Evolutionary conservation across 2,888 invertebrate genomes (phyloP).

Genomic region (Eupithecia dodoneata): DNA sequence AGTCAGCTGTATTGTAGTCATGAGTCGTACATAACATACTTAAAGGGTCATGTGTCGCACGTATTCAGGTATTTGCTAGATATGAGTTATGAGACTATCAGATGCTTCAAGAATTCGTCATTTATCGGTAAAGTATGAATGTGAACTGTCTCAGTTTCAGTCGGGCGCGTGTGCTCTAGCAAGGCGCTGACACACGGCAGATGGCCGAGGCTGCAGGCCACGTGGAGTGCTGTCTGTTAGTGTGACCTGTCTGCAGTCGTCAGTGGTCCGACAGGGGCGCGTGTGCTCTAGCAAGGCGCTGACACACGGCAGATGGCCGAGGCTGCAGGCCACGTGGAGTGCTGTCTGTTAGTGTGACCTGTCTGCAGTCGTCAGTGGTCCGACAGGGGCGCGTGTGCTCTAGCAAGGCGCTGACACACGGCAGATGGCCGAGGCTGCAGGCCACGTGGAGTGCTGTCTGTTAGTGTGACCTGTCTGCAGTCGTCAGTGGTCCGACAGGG

Average conservation of each 20-base stretch:
- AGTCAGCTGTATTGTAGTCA: neutral
- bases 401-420: conserved; percentile 90
- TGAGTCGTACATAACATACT: neutral
- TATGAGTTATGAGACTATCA: neutral
- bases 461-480: conserved; percentile 20
- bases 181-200: conserved; percentile 90
- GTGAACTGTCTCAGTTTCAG: neutral
- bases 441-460: conserved; percentile 94
- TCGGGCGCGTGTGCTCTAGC: conserved; percentile 68
- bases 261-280: conserved; percentile 42
- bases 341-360: conserved; percentile 87
- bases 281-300: conserved; percentile 86
- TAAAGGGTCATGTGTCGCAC: neutral
- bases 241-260: conserved; percentile 11
- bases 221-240: conserved; percentile 93
- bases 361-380: conserved; percentile 23
- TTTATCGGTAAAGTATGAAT: neutral
- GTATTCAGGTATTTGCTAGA: neutral
- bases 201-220: conserved; percentile 94
- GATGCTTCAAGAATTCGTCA: neutral
- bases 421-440: conserved; percentile 91
- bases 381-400: conserved; percentile 48
- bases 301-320: conserved; percentile 91
- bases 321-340: conserved; percentile 93
- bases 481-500: conserved; percentile 38